Evolutionary conservation across 1,140 invertebrate species (phyloP).

Genomic region (Heliothis virescens): DNA sequence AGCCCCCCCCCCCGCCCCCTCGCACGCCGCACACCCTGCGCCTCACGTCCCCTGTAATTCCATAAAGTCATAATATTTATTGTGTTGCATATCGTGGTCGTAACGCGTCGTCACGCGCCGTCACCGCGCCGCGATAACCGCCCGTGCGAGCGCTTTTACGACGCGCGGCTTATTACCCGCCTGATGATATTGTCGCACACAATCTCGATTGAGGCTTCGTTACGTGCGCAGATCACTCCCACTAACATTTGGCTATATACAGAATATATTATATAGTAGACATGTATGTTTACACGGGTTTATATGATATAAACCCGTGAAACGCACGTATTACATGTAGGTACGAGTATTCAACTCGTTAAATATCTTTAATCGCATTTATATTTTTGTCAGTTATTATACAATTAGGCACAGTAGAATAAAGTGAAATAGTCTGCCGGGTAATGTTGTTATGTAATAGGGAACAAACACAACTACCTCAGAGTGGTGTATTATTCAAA

Average conservation of each 20-base stretch:
- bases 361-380: too few relatives aligned
- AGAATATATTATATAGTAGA: neutral
- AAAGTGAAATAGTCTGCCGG: too few relatives aligned
- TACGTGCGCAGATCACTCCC: constrained; percentile 1
- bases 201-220: constrained; percentile 30
- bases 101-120: neutral
- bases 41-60: neutral
- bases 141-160: constrained; percentile 10
- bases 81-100: constrained; percentile 10
- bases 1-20: too few relatives aligned
- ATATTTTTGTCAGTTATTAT: too few relatives aligned
- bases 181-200: constrained; percentile 19
- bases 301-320: neutral
- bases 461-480: too few relatives aligned
- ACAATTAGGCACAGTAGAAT: too few relatives aligned
- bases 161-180: constrained; percentile 21
- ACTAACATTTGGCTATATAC: neutral
- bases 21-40: neutral
- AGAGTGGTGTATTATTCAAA: too few relatives aligned
- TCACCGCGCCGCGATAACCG: constrained; percentile 2
- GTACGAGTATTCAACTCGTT: too few relatives aligned
- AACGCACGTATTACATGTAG: too few relatives aligned
- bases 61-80: constrained; percentile 19
- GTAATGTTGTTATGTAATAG: too few relatives aligned
- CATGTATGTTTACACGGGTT: neutral